Conservation (phyloP, 2,113 vertebrate genomes). For the Psittacus erithacus region DNA sequence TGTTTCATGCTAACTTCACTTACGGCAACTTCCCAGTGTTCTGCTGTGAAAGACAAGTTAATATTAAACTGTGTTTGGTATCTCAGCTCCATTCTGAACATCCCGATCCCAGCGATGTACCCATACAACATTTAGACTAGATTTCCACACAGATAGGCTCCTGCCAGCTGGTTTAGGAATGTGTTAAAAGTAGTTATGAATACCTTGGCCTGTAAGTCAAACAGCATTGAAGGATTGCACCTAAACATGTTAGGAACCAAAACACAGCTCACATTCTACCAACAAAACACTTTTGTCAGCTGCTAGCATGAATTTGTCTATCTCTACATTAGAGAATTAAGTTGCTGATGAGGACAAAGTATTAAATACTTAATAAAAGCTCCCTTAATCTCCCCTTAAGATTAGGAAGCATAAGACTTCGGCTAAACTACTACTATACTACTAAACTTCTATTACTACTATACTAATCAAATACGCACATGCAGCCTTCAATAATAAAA, state of each 20-base stretch:
- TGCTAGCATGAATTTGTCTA: neutral
- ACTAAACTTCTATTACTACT: neutral
- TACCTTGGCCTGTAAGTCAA: neutral
- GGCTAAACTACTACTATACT: neutral
- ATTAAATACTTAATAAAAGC: constrained; percentile 20
- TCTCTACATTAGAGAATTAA: neutral
- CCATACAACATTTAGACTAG: neutral
- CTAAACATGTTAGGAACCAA: neutral
- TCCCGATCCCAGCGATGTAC: neutral
- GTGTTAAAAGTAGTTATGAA: neutral
- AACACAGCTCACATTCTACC: neutral
- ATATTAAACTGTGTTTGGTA: constrained; percentile 11
- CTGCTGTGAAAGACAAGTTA: neutral
- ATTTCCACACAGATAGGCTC: neutral
- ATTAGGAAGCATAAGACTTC: neutral
- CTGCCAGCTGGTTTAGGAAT: neutral
- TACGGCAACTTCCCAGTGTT: accelerated
- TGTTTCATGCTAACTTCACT: neutral
- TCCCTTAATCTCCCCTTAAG: neutral
- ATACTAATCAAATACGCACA: constrained; percentile 1
- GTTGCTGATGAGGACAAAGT: neutral
- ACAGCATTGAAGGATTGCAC: neutral
- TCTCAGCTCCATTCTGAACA: neutral
- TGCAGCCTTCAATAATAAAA: neutral
- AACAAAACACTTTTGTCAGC: neutral